Percentiles rank a stretch among this genome's conserved stretches.
Conservation (phyloP, 2,797 vertebrate genomes). For the Sphenopsis melanotis region DNA sequence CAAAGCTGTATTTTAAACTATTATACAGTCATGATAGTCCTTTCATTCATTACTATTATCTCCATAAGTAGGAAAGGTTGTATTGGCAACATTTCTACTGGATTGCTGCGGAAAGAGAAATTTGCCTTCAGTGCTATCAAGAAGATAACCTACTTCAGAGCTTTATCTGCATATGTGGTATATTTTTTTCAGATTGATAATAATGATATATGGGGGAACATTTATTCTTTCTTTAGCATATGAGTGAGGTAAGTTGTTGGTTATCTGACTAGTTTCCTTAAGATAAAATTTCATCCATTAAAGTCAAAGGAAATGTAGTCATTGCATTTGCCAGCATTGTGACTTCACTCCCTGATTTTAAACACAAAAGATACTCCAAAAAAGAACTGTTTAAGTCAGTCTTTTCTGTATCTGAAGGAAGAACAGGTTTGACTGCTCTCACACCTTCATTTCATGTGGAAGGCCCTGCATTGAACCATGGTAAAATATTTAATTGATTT, state of each 20-base stretch:
- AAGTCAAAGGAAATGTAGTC: background rate
- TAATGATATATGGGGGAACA: background rate
- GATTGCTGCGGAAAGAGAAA: background rate
- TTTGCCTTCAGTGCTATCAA: background rate
- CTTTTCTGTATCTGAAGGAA: background rate
- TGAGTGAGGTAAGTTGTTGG: background rate
- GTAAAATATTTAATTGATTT: background rate
- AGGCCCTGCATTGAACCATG: background rate
- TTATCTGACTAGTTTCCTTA: background rate
- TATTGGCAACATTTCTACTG: background rate
- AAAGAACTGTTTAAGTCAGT: background rate
- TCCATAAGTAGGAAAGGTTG: background rate
- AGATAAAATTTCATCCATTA: background rate
- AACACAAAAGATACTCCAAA: background rate
- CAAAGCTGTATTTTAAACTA: constrained; percentile 39
- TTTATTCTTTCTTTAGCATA: background rate
- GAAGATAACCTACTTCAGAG: background rate
- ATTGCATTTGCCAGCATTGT: background rate
- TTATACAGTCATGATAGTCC: background rate
- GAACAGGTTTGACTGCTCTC: background rate
- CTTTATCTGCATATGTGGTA: background rate
- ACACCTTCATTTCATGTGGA: background rate
- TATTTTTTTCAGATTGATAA: background rate
- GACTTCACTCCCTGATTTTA: background rate
- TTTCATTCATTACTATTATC: constrained; percentile 33